Evolutionary conservation across 2,888 invertebrate genomes (phyloP).

Genomic region (Melanargia galathea): DNA sequence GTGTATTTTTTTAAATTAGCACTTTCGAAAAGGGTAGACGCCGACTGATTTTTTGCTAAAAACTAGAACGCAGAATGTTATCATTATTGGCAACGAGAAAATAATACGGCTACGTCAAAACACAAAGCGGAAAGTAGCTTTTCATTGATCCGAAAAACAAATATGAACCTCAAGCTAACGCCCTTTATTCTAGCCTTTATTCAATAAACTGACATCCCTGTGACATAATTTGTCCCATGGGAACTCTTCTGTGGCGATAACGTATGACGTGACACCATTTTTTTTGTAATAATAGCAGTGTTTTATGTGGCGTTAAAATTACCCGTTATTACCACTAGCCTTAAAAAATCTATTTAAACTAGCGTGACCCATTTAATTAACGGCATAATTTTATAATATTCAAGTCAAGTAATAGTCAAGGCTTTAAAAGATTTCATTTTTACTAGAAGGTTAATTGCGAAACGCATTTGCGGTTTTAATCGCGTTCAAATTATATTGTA

Average conservation of each 20-base stretch:
- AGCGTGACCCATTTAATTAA: conserved; percentile 17
- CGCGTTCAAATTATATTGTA: not conserved
- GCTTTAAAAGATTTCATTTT: not conserved
- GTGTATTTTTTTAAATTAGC: no score
- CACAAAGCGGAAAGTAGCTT: not conserved
- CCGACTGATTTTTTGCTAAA: no score
- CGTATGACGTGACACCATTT: conserved; percentile 26
- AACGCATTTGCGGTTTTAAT: not conserved
- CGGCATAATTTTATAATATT: not conserved
- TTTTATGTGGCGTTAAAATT: conserved; percentile 13
- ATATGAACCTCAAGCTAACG: conserved; percentile 5
- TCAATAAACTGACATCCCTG: conserved; percentile 33
- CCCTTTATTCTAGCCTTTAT: conserved; percentile 33
- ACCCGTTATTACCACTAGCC: conserved; percentile 3
- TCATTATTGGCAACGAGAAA: no score
- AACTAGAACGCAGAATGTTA: no score
- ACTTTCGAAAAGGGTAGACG: no score
- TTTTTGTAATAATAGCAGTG: not conserved
- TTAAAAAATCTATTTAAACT: conserved; percentile 4
- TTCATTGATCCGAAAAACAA: not conserved
- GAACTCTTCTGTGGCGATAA: conserved; percentile 29
- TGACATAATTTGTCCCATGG: conserved; percentile 30
- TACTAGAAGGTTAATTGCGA: not conserved
- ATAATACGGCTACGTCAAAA: not conserved
- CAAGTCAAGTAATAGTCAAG: no score